Conservation (phyloP, 2,888 invertebrate genomes). For the Torymus aiolomorphi region DNA sequence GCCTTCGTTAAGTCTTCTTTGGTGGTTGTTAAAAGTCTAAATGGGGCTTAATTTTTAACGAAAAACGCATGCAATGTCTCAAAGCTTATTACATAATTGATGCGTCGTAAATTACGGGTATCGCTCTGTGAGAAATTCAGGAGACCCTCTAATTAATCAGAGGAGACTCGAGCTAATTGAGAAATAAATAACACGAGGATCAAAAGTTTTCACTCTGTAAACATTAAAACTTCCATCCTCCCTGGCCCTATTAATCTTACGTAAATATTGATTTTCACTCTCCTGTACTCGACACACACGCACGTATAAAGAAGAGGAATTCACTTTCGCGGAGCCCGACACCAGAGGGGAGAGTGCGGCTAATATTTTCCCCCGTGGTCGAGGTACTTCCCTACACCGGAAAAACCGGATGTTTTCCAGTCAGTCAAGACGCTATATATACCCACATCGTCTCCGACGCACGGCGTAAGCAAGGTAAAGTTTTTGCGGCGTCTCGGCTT, state of each 20-base stretch:
- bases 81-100: conserved; percentile 2
- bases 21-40: not conserved
- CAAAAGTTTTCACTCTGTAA: not conserved
- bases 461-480: too few relatives aligned
- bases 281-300: not conserved
- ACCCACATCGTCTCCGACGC: too few relatives aligned
- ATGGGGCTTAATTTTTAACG: not conserved
- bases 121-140: not conserved
- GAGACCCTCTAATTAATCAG: conserved; percentile 13
- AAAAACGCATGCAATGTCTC: conserved; percentile 1
- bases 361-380: too few relatives aligned
- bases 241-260: conserved; percentile 9
- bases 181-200: conserved; percentile 4
- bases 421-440: too few relatives aligned
- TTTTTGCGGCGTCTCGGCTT: too few relatives aligned
- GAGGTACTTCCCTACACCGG: too few relatives aligned
- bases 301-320: not conserved
- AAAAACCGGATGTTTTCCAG: too few relatives aligned
- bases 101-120: conserved; percentile 8
- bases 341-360: too few relatives aligned
- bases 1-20: conserved; percentile 23
- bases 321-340: not conserved
- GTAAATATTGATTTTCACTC: conserved; percentile 19
- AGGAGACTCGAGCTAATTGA: not conserved
- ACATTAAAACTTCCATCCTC: conserved; percentile 12